These are phyloP conservation scores for Azorinus chamasolen DNA, from an alignment of 2,888 invertebrate genomes.

Conservation along the genomic window DNA sequence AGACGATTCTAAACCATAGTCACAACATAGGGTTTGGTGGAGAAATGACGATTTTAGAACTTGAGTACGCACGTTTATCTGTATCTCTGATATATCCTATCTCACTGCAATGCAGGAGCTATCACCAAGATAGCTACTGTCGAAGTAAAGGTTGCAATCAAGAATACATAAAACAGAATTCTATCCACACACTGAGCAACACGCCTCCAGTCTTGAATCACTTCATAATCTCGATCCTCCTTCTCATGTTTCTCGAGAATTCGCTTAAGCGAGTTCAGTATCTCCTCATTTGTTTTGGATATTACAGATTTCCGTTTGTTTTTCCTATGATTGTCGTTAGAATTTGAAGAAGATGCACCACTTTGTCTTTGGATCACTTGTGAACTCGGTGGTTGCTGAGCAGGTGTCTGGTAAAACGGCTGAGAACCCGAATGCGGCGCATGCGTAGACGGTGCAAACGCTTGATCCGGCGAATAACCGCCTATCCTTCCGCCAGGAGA, in stretches of 20 bases:
- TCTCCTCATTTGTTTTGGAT: conserved; percentile 85
- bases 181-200: conserved; percentile 88
- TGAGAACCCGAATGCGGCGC: conserved; percentile 12
- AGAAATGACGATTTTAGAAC: no score
- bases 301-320: conserved; percentile 39
- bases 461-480: not conserved
- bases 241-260: conserved; percentile 87
- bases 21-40: no score
- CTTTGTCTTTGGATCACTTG: not conserved
- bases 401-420: conserved; percentile 11
- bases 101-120: conserved; percentile 83
- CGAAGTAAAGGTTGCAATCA: conserved; percentile 87
- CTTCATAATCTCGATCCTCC: conserved; percentile 85
- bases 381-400: not conserved
- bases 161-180: conserved; percentile 88
- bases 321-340: conserved; percentile 44
- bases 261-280: conserved; percentile 86
- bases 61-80: no score
- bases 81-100: no score
- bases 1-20: no score
- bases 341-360: not conserved
- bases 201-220: conserved; percentile 88
- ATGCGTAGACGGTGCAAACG: conserved; percentile 7
- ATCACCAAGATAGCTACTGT: conserved; percentile 87
- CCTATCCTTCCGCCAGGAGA: not conserved